phyloP scores from a whole-genome alignment of 2,797 vertebrate genomes.

The Ispidina lecontei region DNA sequence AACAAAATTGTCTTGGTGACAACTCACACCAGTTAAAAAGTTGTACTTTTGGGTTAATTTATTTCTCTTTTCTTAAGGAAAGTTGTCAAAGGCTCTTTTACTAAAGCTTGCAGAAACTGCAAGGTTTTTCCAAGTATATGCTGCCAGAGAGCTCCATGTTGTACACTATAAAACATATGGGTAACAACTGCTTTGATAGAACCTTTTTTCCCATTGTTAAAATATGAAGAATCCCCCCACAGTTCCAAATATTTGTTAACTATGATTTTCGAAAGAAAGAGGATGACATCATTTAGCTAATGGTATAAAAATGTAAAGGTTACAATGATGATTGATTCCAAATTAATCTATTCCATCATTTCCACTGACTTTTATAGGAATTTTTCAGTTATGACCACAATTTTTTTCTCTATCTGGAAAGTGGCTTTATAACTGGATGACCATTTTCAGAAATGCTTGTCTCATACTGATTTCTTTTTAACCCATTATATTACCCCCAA shows the following conservation, averaged over 20 bases:
- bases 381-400: neutral
- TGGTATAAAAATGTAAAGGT: neutral
- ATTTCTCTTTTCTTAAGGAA: neutral
- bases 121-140: neutral
- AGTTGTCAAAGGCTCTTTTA: neutral
- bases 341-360: neutral
- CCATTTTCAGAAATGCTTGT: neutral
- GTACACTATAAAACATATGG: neutral
- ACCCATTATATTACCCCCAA: neutral
- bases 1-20: neutral
- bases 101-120: neutral
- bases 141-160: neutral
- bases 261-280: neutral
- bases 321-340: neutral
- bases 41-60: neutral
- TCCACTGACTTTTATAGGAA: neutral
- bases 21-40: neutral
- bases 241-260: neutral
- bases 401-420: constrained; percentile 1
- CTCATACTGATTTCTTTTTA: neutral
- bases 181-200: neutral
- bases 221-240: neutral
- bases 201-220: neutral
- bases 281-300: neutral
- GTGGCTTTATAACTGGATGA: neutral